Evolutionary conservation across 2,113 vertebrate genomes (phyloP).

Genomic region (Zapus hudsonius): DNA sequence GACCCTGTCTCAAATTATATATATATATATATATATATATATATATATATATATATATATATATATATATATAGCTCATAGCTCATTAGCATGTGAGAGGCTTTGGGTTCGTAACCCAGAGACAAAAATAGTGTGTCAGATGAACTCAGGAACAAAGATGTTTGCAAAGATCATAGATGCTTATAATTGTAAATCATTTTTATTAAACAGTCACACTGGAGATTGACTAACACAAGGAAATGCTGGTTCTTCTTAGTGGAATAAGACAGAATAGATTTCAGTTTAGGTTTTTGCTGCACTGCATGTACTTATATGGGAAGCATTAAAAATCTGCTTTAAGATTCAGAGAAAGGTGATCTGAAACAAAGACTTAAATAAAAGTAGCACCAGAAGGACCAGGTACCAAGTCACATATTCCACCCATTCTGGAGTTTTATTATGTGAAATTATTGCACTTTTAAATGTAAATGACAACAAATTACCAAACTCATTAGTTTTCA

Average conservation of each 20-base stretch:
- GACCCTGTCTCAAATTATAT: neutral
- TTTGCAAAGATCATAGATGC: constrained; percentile 43
- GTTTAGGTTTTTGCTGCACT: constrained; percentile 5
- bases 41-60: too few species aligned
- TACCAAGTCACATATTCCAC: constrained; percentile 73
- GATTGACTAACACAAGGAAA: constrained; percentile 35
- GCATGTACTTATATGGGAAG: constrained; percentile 12
- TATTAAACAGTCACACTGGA: constrained; percentile 56
- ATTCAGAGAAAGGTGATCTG: constrained; percentile 43
- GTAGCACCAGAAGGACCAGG: constrained; percentile 77
- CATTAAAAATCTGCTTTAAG: constrained; percentile 8
- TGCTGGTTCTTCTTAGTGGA: constrained; percentile 43
- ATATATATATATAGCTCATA: too few species aligned
- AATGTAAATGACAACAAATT: constrained; percentile 80
- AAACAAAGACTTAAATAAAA: constrained; percentile 69
- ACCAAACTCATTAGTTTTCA: constrained; percentile 75
- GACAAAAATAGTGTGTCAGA: neutral
- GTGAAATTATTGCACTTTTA: constrained; percentile 86
- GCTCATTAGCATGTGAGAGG: neutral
- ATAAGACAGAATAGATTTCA: constrained; percentile 30
- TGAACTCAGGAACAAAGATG: constrained; percentile 43
- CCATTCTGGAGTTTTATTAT: constrained; percentile 76
- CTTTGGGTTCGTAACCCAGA: neutral
- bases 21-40: too few species aligned
- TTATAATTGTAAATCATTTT: constrained; percentile 31